Conservation (phyloP, 2,888 invertebrate species). For the Acrobasis suavella region DNA sequence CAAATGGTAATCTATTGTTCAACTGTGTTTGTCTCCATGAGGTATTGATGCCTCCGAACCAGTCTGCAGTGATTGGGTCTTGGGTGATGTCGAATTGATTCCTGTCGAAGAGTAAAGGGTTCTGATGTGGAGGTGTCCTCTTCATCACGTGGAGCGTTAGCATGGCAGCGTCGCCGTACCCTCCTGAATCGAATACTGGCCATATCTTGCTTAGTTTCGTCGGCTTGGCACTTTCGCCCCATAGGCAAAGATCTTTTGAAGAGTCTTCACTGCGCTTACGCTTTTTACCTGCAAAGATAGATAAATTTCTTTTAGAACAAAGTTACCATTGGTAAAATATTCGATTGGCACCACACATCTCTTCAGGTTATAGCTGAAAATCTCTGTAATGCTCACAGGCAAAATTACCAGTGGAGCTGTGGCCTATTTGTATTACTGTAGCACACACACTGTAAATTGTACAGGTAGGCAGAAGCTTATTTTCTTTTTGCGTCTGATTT, state of each 20-base stretch:
- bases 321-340: too few species aligned
- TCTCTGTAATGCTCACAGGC: too few species aligned
- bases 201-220: constrained; percentile 72
- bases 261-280: constrained; percentile 62
- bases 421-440: too few species aligned
- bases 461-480: too few species aligned
- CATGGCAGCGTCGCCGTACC: constrained; percentile 58
- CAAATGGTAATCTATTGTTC: constrained; percentile 51
- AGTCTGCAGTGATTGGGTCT: constrained; percentile 48
- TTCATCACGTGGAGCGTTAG: constrained; percentile 55
- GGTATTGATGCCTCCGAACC: constrained; percentile 60
- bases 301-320: constrained; percentile 20
- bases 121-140: constrained; percentile 47
- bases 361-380: too few species aligned
- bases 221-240: constrained; percentile 59
- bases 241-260: constrained; percentile 57
- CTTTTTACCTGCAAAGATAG: constrained; percentile 62
- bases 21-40: constrained; percentile 66
- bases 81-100: constrained; percentile 35
- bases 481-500: too few species aligned
- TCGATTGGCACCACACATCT: too few species aligned
- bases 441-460: too few species aligned
- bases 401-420: too few species aligned
- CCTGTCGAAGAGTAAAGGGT: constrained; percentile 57
- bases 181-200: constrained; percentile 80